A percentile compares a stretch with the other conserved stretches of the same genome.
Evolutionary conservation across 2,113 vertebrate species (phyloP).

Genomic region (Passer montanus): DNA sequence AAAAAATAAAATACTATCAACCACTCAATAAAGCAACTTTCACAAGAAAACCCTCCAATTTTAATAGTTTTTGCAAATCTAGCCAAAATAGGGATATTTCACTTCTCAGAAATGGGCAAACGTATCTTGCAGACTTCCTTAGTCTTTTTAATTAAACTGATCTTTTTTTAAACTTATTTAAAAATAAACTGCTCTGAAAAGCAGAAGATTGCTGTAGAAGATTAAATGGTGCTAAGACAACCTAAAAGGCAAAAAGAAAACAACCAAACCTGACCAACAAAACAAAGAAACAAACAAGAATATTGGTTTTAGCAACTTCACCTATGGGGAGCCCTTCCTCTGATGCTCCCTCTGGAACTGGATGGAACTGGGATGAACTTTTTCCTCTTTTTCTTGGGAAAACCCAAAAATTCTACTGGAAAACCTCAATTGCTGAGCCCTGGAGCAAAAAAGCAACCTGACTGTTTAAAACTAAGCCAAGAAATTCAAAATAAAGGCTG

Average conservation of each 20-base stretch:
- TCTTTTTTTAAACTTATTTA: background rate
- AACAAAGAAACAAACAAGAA: background rate
- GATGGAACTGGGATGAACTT: background rate
- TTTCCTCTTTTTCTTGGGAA: background rate
- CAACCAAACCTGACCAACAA: background rate
- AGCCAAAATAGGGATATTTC: background rate
- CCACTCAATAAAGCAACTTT: background rate
- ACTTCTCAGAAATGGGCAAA: background rate
- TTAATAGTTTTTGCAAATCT: background rate
- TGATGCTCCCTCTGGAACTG: background rate
- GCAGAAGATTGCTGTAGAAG: background rate
- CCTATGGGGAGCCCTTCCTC: background rate
- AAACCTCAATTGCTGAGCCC: background rate
- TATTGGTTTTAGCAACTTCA: background rate
- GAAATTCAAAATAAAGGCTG: background rate
- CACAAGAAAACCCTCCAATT: background rate
- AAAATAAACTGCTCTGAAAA: background rate
- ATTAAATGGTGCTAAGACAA: background rate
- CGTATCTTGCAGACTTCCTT: background rate
- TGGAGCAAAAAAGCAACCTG: background rate
- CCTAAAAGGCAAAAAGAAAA: background rate
- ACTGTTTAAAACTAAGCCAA: background rate
- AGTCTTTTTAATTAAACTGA: background rate
- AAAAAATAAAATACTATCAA: background rate
- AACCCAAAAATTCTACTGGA: background rate